phyloP scores from a whole-genome alignment of 1,140 invertebrate species.

The Druon quercuslanigerum region DNA sequence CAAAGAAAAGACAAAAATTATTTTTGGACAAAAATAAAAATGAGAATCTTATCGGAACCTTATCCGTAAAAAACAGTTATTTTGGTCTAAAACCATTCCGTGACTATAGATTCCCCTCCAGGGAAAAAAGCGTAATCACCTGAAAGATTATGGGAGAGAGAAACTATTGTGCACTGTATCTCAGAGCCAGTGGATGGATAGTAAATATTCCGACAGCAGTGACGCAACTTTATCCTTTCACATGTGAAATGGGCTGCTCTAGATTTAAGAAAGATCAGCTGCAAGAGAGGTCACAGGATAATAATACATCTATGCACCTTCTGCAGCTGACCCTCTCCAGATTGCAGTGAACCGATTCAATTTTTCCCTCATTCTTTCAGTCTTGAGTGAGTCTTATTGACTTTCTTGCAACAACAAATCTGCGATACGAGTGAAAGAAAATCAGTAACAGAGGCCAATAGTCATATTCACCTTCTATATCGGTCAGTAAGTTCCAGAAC shows the following conservation, averaged over 20 bases:
- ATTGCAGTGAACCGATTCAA: conserved; percentile 4
- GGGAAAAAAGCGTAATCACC: no score
- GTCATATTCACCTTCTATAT: conserved; percentile 4
- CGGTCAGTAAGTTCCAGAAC: background rate
- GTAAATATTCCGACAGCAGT: conserved; percentile 47
- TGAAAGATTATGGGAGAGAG: background rate
- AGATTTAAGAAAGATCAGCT: conserved; percentile 64
- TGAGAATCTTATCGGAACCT: no score
- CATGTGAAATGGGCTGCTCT: conserved; percentile 63
- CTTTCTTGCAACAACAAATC: background rate
- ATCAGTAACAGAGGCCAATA: background rate
- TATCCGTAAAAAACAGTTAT: no score
- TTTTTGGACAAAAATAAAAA: no score
- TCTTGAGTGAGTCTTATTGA: background rate
- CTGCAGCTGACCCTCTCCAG: conserved; percentile 34
- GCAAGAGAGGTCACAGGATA: conserved; percentile 57
- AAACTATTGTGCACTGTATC: conserved; percentile 53
- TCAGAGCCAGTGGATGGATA: conserved; percentile 34
- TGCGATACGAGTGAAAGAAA: background rate
- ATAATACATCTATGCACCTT: conserved; percentile 57
- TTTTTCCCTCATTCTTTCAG: background rate
- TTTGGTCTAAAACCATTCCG: no score
- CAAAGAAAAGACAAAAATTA: no score
- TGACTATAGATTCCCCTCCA: no score
- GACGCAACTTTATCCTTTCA: conserved; percentile 61